A percentile compares a stretch with the other conserved stretches of the same genome.
Conservation (phyloP, 92 coral and sea anemone genomes). For the Porites rus region DNA sequence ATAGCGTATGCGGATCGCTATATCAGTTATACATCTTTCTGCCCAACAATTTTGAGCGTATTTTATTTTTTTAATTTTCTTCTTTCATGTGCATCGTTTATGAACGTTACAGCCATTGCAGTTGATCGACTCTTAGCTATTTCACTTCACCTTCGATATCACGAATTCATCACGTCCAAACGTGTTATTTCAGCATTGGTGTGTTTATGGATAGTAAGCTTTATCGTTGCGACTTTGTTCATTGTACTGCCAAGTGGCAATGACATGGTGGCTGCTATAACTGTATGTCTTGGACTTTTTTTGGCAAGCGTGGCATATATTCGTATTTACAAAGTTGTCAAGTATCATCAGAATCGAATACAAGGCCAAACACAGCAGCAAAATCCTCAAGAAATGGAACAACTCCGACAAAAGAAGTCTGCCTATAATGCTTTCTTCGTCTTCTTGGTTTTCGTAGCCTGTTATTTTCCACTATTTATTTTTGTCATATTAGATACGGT, state of each 20-base stretch:
- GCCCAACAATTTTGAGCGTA: slow-evolving; percentile 1
- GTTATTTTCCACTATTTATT: slow-evolving; percentile 3
- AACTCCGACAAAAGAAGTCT: slow-evolving; percentile 21
- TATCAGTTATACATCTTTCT: not conserved
- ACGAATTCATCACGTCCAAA: slow-evolving; percentile 17
- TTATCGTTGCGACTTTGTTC: not conserved
- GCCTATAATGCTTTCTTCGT: slow-evolving; percentile 12
- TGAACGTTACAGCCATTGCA: not conserved
- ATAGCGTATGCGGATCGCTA: not conserved
- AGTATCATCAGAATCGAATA: slow-evolving; percentile 17
- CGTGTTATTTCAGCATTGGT: slow-evolving; percentile 19
- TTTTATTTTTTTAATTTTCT: not conserved
- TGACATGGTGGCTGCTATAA: not conserved
- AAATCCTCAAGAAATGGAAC: slow-evolving; percentile 6
- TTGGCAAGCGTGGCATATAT: not conserved
- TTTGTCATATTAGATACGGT: not conserved
- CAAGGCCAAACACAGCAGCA: slow-evolving; percentile 25
- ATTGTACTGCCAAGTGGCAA: not conserved
- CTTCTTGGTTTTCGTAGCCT: not conserved
- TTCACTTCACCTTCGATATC: slow-evolving; percentile 43
- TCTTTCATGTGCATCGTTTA: not conserved
- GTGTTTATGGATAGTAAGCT: slow-evolving; percentile 7
- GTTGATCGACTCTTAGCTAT: slow-evolving; percentile 1
- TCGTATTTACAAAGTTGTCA: slow-evolving; percentile 2
- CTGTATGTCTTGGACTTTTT: not conserved